Conservation (phyloP, 2,888 invertebrate genomes). For the Cartodere bifasciata region DNA sequence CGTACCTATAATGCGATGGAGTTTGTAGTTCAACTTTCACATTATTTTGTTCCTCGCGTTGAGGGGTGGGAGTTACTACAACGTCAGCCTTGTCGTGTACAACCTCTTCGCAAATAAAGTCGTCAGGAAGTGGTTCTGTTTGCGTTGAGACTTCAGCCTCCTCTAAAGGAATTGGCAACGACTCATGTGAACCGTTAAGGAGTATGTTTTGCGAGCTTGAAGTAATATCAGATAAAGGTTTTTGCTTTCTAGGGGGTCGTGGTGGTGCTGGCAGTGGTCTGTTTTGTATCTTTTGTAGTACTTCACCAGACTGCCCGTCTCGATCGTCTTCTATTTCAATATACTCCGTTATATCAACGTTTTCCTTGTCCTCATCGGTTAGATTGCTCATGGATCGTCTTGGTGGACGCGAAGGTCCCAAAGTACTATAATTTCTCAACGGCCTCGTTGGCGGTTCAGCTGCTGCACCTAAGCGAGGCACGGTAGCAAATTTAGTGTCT, state of each 20-base stretch:
- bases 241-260: constrained; percentile 53
- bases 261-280: constrained; percentile 80
- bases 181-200: constrained; percentile 7
- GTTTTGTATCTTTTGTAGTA: constrained; percentile 72
- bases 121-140: constrained; percentile 74
- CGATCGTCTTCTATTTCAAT: constrained; percentile 50
- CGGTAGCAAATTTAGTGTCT: constrained; percentile 59
- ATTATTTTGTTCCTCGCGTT: constrained; percentile 6
- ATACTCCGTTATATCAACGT: constrained; percentile 42
- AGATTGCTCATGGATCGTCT: constrained; percentile 31
- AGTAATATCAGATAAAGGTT: constrained; percentile 26
- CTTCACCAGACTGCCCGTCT: constrained; percentile 59
- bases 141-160: constrained; percentile 73
- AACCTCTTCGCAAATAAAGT: constrained; percentile 52
- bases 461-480: constrained; percentile 39
- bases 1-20: constrained; percentile 35
- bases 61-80: constrained; percentile 19
- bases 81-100: constrained; percentile 31
- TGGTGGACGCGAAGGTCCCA: constrained; percentile 43
- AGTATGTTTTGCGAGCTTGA: constrained; percentile 23
- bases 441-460: constrained; percentile 45
- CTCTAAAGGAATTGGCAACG: constrained; percentile 27
- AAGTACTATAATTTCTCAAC: constrained; percentile 45
- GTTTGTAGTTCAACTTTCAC: constrained; percentile 13
- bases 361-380: constrained; percentile 36